Evolutionary conservation across 1,140 invertebrate species (phyloP), one percentile per base, ranked within the genome.

Genomic region (Stegodyphus dumicola): DNA sequence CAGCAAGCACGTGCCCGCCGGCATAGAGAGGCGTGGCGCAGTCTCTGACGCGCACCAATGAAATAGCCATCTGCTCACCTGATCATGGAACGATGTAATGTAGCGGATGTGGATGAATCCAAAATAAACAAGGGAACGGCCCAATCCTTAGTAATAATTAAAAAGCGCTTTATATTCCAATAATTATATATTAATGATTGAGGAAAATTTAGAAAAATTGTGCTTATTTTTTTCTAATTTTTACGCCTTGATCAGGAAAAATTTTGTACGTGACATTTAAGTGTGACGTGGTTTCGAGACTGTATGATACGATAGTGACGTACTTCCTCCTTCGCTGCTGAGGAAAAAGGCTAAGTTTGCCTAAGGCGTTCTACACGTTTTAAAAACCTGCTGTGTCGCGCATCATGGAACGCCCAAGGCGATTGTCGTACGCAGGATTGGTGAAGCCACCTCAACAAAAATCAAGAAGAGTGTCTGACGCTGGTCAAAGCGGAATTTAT

Each of bases 371-470:
- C 56, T 86, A 78, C 84, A 86, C 84, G 84, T 86, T 86, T 86
- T 86, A 86, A 77, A 85, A 86, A 77, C 53, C 75, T 52, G 84
- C 76, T 48, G 79, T 53, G 13, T 76, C 17, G 64, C 15, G 66
- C 65, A 65, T 51, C n/a, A 74, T 71, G 79, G 85, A 86, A 81
- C 85, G 85, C 79, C 77, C 75, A 18, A 80, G 85, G 85, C 85
- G 85, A 78, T 77, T 86, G 56, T 86, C 85, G 60, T 86, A 86
- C 66, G 85, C 85, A 48, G 85, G 85, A 77, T 83, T 83, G 64
- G 85, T 69, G 65, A 81, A 70, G 73, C 71, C 64, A 81, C 77
- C 79, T 83, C 77, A 83, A 76, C 71, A 86, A 81, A 81, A 80
- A 56, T 76, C 85, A 56, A 71, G 85, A 67, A 65, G 85, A 73